Conservation (phyloP, 2,113 vertebrate species). For the Engraulis encrasicolus region DNA sequence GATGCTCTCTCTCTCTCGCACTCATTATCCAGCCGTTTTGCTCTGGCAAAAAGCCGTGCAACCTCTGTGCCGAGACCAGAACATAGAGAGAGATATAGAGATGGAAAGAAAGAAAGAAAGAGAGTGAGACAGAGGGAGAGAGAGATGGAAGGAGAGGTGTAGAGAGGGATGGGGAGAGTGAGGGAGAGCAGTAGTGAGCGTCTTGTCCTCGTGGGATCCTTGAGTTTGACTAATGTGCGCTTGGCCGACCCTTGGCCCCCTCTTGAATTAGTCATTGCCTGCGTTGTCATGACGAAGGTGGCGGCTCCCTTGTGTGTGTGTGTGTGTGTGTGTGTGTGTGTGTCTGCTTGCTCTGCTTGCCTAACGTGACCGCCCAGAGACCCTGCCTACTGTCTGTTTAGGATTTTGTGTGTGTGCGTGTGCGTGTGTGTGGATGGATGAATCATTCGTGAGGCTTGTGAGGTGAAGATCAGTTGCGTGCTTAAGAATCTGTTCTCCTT, state of each 20-base stretch:
- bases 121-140: constrained; percentile 41
- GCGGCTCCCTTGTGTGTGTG: constrained; percentile 57
- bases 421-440: neutral
- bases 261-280: constrained; percentile 70
- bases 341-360: constrained; percentile 57
- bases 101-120: too few relatives aligned
- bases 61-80: neutral
- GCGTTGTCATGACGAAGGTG: constrained; percentile 54
- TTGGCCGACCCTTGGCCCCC: constrained; percentile 71
- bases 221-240: constrained; percentile 73
- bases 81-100: too few relatives aligned
- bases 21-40: neutral
- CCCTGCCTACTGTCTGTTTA: constrained; percentile 11
- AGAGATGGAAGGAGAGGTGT: constrained; percentile 29
- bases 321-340: constrained; percentile 54
- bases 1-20: too few relatives aligned
- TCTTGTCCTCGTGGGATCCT: constrained; percentile 61
- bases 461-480: constrained; percentile 12
- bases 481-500: neutral
- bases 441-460: constrained; percentile 38
- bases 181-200: constrained; percentile 9
- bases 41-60: neutral
- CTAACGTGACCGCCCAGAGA: constrained; percentile 40
- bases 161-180: constrained; percentile 52
- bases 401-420: constrained; percentile 1